phyloP scores from a whole-genome alignment of 2,113 vertebrate species.

The Aspiorhynchus laticeps region DNA sequence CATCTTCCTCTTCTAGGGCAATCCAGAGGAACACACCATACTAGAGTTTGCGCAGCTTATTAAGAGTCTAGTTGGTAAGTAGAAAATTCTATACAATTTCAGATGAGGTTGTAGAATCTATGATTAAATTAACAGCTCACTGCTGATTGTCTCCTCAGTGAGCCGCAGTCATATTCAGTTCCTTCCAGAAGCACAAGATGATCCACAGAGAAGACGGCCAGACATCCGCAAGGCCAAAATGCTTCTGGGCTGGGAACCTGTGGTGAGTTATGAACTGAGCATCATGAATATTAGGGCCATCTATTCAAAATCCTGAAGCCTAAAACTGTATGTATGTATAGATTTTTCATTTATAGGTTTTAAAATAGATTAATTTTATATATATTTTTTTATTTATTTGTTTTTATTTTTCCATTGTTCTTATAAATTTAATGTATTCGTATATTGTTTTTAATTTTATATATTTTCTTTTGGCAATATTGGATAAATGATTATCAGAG shows the following conservation, averaged over 20 bases:
- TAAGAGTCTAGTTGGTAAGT: constrained; percentile 95
- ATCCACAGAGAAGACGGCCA: constrained; percentile 94
- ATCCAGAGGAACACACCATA: constrained; percentile 97
- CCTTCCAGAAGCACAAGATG: constrained; percentile 97
- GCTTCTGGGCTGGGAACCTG: constrained; percentile 95
- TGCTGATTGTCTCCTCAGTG: constrained; percentile 60
- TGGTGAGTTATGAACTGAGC: constrained; percentile 79
- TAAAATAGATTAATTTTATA: too few relatives aligned
- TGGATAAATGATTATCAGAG: too few relatives aligned
- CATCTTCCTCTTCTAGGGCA: constrained; percentile 82
- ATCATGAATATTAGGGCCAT: background rate
- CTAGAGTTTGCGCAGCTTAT: constrained; percentile 96
- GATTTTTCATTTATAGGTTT: too few relatives aligned
- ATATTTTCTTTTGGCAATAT: too few relatives aligned
- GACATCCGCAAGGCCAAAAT: constrained; percentile 95
- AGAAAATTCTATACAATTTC: background rate
- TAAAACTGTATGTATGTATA: too few relatives aligned
- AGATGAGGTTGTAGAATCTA: background rate
- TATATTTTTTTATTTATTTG: too few relatives aligned
- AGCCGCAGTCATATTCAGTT: constrained; percentile 96
- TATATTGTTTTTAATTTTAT: too few relatives aligned
- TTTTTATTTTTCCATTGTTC: too few relatives aligned
- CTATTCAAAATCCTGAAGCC: too few relatives aligned
- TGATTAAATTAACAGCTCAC: background rate
- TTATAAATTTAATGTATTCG: too few relatives aligned